These are phyloP conservation scores for Phenganax subtilis DNA, from an alignment of 92 coral and sea anemone genomes.

Conservation along the genomic window DNA sequence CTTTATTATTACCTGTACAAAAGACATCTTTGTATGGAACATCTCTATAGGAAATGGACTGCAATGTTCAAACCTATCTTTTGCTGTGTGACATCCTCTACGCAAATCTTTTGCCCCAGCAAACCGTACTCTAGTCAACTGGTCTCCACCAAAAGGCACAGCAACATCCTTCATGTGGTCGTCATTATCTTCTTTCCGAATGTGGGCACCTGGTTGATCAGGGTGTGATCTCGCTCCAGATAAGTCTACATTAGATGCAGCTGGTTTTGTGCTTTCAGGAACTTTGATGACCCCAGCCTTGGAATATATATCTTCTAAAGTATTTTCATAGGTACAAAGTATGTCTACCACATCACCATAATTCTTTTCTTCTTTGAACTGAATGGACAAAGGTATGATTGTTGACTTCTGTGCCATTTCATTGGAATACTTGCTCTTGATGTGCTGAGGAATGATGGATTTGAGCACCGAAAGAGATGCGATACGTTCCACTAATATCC, in stretches of 20 bases:
- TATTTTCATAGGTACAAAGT: slow-evolving; percentile 47
- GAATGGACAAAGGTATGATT: slow-evolving; percentile 49
- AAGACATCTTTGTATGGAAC: slow-evolving; percentile 57
- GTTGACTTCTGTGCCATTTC: slow-evolving; percentile 57
- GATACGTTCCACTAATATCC: slow-evolving; percentile 37
- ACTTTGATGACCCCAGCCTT: slow-evolving; percentile 44
- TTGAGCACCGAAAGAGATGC: slow-evolving; percentile 39
- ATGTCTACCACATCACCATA: slow-evolving; percentile 57
- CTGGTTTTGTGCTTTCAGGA: slow-evolving; percentile 42
- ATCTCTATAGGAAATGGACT: slow-evolving; percentile 57
- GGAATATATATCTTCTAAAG: slow-evolving; percentile 42
- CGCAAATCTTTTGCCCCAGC: slow-evolving; percentile 56
- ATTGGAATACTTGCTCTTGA: slow-evolving; percentile 33
- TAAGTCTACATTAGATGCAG: slow-evolving; percentile 31
- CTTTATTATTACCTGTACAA: slow-evolving; percentile 43
- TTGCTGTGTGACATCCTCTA: slow-evolving; percentile 46
- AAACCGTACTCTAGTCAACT: slow-evolving; percentile 53
- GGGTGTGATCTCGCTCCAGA: slow-evolving; percentile 42
- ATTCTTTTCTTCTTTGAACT: slow-evolving; percentile 34
- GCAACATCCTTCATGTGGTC: slow-evolving; percentile 49
- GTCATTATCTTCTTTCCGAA: slow-evolving; percentile 26
- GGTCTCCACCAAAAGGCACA: slow-evolving; percentile 61
- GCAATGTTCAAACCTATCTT: slow-evolving; percentile 57
- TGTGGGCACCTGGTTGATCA: slow-evolving; percentile 53
- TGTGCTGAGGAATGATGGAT: slow-evolving; percentile 48